Conservation (phyloP, 2,797 vertebrate species). For the Gallirallus australis region DNA sequence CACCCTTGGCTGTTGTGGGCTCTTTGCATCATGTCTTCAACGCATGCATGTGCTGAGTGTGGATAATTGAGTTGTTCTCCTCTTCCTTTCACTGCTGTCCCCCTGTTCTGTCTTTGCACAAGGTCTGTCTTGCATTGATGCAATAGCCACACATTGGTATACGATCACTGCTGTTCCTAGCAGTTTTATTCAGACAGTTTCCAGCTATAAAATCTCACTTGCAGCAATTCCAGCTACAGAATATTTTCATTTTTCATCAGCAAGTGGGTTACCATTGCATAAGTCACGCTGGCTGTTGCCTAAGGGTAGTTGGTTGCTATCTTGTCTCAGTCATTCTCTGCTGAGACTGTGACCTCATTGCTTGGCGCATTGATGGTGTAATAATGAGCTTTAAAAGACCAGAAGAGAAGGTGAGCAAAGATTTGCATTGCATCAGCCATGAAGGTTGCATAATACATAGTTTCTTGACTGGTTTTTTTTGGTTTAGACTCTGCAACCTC, state of each 20-base stretch:
- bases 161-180: neutral
- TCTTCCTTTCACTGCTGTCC: neutral
- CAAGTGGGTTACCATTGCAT: neutral
- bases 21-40: neutral
- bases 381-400: neutral
- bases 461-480: neutral
- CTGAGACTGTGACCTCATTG: neutral
- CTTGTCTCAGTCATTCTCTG: neutral
- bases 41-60: rapidly evolving
- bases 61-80: neutral
- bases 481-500: neutral
- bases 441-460: neutral
- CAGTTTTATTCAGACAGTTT: neutral
- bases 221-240: neutral
- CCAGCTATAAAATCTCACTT: neutral
- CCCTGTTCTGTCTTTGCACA: neutral
- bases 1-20: neutral
- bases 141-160: neutral
- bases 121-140: neutral
- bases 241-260: neutral
- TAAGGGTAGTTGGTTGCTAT: neutral
- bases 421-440: neutral
- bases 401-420: neutral
- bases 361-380: neutral
- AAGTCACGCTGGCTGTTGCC: neutral